A percentile compares a stretch with the other conserved stretches of the same genome.
Conservation (phyloP, 1,140 invertebrate species). For the Aricia agestis region DNA sequence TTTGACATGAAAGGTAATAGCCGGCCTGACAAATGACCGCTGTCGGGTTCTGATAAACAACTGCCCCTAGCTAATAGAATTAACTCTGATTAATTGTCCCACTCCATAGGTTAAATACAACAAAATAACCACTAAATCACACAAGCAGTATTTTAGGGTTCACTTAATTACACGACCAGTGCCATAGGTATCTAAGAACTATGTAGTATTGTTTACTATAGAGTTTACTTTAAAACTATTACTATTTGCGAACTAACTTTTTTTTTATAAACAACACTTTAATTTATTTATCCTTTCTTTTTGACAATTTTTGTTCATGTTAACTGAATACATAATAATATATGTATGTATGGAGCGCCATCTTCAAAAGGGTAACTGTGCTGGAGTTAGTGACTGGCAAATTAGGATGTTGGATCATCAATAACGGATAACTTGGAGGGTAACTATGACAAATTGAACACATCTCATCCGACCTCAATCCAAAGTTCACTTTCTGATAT, state of each 20-base stretch:
- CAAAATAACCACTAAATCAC: slow-evolving; percentile 6
- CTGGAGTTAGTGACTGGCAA: slow-evolving; percentile 5
- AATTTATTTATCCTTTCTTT: no score
- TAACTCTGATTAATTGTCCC: slow-evolving; percentile 44
- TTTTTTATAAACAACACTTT: no score
- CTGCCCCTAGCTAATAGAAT: slow-evolving; percentile 42
- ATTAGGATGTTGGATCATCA: neutral
- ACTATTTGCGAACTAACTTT: no score
- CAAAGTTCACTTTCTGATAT: slow-evolving; percentile 22
- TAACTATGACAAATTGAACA: slow-evolving; percentile 6
- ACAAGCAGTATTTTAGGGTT: neutral
- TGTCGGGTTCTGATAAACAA: slow-evolving; percentile 34
- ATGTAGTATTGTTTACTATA: no score
- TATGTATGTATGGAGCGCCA: neutral
- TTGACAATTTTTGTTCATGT: no score
- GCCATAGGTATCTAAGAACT: no score
- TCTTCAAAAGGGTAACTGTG: neutral
- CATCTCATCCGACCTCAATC: neutral
- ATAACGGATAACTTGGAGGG: slow-evolving; percentile 29
- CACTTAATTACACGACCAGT: neutral
- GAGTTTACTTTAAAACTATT: no score
- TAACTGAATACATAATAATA: no score
- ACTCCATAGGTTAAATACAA: slow-evolving; percentile 7
- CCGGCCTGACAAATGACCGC: slow-evolving; percentile 37
- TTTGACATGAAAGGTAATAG: slow-evolving; percentile 22